Evolutionary conservation across 2,113 vertebrate genomes (phyloP).

Genomic region (Gnathonemus echidnorhynchus): DNA sequence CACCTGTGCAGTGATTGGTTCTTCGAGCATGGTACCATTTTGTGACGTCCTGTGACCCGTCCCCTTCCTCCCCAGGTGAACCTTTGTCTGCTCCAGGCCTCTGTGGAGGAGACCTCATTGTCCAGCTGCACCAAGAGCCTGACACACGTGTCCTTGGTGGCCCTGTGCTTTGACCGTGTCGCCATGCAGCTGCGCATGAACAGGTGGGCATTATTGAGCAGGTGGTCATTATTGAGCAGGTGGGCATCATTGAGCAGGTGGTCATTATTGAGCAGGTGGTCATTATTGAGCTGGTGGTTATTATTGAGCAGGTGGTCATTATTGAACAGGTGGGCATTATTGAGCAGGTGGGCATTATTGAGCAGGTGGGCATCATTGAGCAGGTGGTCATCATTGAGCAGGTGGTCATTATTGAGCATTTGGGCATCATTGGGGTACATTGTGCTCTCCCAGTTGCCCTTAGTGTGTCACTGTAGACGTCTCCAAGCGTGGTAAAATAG

Average conservation of each 20-base stretch:
- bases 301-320: not conserved
- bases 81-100: slow-evolving; percentile 92
- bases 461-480: not conserved
- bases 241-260: not conserved
- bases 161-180: slow-evolving; percentile 92
- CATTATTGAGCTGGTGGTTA: not conserved
- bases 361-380: slow-evolving; percentile 56
- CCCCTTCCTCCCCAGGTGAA: slow-evolving; percentile 68
- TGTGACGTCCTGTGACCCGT: not conserved
- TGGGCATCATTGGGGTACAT: not conserved
- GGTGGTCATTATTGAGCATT: no score
- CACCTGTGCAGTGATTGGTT: not conserved
- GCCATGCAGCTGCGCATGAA: slow-evolving; percentile 96
- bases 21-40: not conserved
- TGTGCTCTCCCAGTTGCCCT: not conserved
- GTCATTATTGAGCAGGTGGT: not conserved
- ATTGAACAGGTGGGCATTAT: not conserved
- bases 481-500: not conserved
- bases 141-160: slow-evolving; percentile 88
- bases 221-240: not conserved
- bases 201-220: slow-evolving; percentile 58
- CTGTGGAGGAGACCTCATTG: slow-evolving; percentile 80
- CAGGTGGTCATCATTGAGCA: slow-evolving; percentile 54
- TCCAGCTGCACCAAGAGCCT: slow-evolving; percentile 70
- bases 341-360: no score